Evolutionary conservation across 2,797 vertebrate genomes (phyloP), one percentile per base, ranked within the genome.

Genomic region (Coendou prehensilis): DNA sequence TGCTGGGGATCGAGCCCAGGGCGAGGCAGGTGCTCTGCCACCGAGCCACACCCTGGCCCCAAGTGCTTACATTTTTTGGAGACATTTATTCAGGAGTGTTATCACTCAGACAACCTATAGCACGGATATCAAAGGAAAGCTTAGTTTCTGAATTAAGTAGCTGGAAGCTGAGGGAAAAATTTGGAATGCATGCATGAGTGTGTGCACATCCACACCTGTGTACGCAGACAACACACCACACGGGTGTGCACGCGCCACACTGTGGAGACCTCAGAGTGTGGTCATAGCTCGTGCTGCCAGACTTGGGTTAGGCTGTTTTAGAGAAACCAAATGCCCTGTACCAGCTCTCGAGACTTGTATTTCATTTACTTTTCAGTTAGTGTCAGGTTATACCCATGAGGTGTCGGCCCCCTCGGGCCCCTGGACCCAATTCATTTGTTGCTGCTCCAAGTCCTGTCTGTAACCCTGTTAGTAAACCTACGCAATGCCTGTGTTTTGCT

Each of bases 211-310:
- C 22, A 41, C 3, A 8, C 26, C 5, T 13, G 23, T 23, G 15
- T 26, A 17, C 33, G 26, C 28, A 6, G 23, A 69, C 50, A 57
- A 6, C 37, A 17, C 10, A 33, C 15, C 0, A 2, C n/a, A n/a
- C 6, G 17, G 28, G 6, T 9, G 9, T 8, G 3, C 26, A 15
- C 0, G 3, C 5, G 18, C 3, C 28, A 1, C 26, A 18, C 5
- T 30, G n/a, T 1, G 2, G 0, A 30, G 1, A 2, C 5, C n/a
- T 0, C 2, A 6, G 1, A 30, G 30, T 4, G 1, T 1, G n/a
- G 6, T 10, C 6, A 0, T 11, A 37, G 30, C 56, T 28, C 52
- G 22, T 6, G n/a, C 59, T 4, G 0, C 33, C 23, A 47, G 54
- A 28, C n/a, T 41, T 23, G 1, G 52, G 28, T 9, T 14, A 0